phyloP scores from a whole-genome alignment of 1,140 invertebrate species.

The Batillaria attramentaria region DNA sequence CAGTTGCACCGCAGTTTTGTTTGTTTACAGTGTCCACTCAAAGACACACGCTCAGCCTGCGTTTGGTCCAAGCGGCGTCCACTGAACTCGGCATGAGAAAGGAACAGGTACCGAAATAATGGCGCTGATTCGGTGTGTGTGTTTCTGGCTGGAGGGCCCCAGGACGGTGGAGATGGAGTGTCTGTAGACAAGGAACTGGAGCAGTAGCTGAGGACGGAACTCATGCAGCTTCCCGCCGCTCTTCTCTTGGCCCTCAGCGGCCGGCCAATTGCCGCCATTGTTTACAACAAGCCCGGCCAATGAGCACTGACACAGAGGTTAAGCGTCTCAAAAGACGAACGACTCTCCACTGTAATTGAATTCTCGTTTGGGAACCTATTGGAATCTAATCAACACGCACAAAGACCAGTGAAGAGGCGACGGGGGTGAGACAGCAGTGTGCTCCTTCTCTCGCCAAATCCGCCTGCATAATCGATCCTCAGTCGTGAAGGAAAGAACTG shows the following conservation, averaged over 20 bases:
- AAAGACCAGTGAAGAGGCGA: not conserved
- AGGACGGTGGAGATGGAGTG: not conserved
- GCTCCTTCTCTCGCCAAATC: no score
- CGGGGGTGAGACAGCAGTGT: not conserved
- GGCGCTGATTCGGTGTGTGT: slow-evolving; percentile 20
- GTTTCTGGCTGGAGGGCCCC: slow-evolving; percentile 1
- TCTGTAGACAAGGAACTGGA: no score
- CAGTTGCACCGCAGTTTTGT: no score
- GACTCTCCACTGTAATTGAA: slow-evolving; percentile 25
- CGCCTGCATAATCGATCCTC: no score
- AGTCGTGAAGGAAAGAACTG: not conserved
- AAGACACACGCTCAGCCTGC: no score
- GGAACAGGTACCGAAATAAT: slow-evolving; percentile 11
- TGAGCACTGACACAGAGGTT: slow-evolving; percentile 7
- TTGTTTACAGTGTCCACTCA: no score
- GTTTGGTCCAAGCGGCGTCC: no score
- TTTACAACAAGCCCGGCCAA: slow-evolving; percentile 15
- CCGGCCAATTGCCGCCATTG: slow-evolving; percentile 24
- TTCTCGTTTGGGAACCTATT: slow-evolving; percentile 32
- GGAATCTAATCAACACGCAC: slow-evolving; percentile 31
- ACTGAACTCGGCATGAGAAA: slow-evolving; percentile 3
- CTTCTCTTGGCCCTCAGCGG: not conserved
- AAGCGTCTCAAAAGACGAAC: slow-evolving; percentile 22
- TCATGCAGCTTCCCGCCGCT: not conserved
- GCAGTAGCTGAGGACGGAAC: not conserved